A percentile compares a stretch with the other conserved stretches of the same genome.
These are phyloP conservation scores for Drosophila lacteicornis DNA, from an alignment of 1,140 invertebrate species.

Conservation along the genomic window DNA sequence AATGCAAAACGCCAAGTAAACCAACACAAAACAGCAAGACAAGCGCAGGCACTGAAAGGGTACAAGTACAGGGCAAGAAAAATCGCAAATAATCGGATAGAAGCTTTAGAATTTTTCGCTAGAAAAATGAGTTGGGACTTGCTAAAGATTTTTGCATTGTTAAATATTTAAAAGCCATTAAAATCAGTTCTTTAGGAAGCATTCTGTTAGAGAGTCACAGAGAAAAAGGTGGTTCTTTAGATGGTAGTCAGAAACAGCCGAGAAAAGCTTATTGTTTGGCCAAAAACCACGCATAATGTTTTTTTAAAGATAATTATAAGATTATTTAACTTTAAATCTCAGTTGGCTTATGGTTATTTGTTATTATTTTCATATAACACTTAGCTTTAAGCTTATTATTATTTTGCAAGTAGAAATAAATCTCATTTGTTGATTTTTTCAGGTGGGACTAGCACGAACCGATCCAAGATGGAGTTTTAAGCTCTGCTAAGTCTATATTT, in stretches of 20 bases:
- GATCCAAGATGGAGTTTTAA: background rate
- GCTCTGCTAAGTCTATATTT: background rate
- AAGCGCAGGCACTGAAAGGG: background rate
- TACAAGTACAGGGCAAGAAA: conserved; percentile 2
- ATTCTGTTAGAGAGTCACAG: background rate
- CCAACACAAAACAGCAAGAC: conserved; percentile 28
- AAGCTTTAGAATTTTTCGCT: too few relatives aligned
- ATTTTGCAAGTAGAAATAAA: background rate
- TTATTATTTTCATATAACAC: background rate
- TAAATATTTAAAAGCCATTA: background rate
- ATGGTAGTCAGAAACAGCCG: background rate
- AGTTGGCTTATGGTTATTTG: background rate
- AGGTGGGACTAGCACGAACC: too few relatives aligned
- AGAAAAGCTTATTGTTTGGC: background rate
- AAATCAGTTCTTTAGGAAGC: background rate
- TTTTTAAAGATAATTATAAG: background rate
- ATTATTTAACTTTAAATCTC: background rate
- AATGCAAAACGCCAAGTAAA: conserved; percentile 74
- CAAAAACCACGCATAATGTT: background rate
- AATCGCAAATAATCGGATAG: background rate
- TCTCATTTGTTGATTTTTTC: too few relatives aligned
- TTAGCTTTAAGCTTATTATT: background rate
- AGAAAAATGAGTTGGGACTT: background rate
- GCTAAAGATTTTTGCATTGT: background rate
- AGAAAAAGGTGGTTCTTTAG: background rate